Evolutionary conservation across 2,888 invertebrate species (phyloP), one percentile per base, ranked within the genome.

Genomic region (Allophyes oxyacanthae): DNA sequence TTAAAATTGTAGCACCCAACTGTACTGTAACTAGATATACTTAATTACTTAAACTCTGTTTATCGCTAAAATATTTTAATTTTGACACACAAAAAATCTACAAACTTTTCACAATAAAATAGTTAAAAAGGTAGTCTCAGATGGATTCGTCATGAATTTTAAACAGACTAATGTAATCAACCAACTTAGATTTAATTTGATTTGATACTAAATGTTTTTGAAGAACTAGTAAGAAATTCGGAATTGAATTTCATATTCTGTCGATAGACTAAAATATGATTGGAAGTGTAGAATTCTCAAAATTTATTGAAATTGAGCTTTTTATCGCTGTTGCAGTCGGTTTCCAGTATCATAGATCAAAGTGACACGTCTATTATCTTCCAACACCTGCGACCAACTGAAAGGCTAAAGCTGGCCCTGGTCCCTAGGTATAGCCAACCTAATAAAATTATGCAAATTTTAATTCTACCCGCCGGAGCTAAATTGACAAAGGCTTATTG

Each of bases 381-480:
- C 50, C 15, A 59, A 49, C 77, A 77, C 72, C 75, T 79, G 77
- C 40, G 71, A 40, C 57, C 64, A 37, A 63, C 60, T 71, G 51
- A 59, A 20, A 20, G 20, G 20, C 4, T 2, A 20, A 20, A 20
- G 4, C 20, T 33, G 37, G 33, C 33, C 42, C 43, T 20, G 2
- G 20, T 20, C 37, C n/a, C 10, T 41, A 48, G 28, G 50, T 56
- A 55, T 52, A 52, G 55, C 51, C 56, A 64, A 61, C 60, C 51
- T 73, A 75, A 77, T 79, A 75, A 76, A 73, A 72, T 82, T 82
- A 86, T 84, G 82, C 67, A 79, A 78, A 84, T 84, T 79, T 75
- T 73, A 79, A 81, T 78, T 74, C 76, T 70, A 77, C 68, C 78
- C 63, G 52, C 61, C 13, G 46, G 61, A 66, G 58, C 64, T 60